A percentile compares a stretch with the other conserved stretches of the same genome.
phyloP scores from a whole-genome alignment of 2,797 vertebrate species.

The Liparis tanakae region DNA sequence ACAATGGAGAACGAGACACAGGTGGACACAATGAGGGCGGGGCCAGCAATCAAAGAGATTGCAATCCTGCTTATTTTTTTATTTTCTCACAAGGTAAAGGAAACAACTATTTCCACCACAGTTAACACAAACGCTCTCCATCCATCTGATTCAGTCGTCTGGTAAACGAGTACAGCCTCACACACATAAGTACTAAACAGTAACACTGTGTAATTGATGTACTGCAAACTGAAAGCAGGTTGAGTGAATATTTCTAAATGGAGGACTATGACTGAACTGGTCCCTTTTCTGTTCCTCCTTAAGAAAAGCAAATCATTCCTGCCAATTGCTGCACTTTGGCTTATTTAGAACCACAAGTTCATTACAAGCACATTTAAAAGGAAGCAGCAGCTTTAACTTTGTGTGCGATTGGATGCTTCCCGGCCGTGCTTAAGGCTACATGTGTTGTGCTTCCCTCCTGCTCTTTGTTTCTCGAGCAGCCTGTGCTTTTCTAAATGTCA shows the following conservation, averaged over 20 bases:
- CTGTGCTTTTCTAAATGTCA: slow-evolving; percentile 66
- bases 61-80: too few relatives aligned
- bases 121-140: too few relatives aligned
- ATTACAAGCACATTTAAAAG: not conserved
- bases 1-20: too few relatives aligned
- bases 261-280: slow-evolving; percentile 27
- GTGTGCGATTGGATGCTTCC: slow-evolving; percentile 16
- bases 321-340: not conserved
- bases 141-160: not conserved
- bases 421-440: slow-evolving; percentile 22
- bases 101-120: too few relatives aligned
- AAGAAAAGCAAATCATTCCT: slow-evolving; percentile 26
- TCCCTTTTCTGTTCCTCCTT: not conserved
- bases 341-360: slow-evolving; percentile 12
- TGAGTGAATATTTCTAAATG: slow-evolving; percentile 55
- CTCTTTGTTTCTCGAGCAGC: slow-evolving; percentile 34
- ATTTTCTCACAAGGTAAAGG: too few relatives aligned
- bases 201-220: not conserved
- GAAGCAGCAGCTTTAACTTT: slow-evolving; percentile 13
- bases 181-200: not conserved
- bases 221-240: slow-evolving; percentile 20
- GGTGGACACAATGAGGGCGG: too few relatives aligned
- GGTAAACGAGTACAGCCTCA: not conserved
- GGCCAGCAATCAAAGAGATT: too few relatives aligned
- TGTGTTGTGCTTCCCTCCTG: slow-evolving; percentile 5